Evolutionary conservation across 2,797 vertebrate species (phyloP), one percentile per base, ranked within the genome.

Genomic region (Platyrinchus mystaceus): DNA sequence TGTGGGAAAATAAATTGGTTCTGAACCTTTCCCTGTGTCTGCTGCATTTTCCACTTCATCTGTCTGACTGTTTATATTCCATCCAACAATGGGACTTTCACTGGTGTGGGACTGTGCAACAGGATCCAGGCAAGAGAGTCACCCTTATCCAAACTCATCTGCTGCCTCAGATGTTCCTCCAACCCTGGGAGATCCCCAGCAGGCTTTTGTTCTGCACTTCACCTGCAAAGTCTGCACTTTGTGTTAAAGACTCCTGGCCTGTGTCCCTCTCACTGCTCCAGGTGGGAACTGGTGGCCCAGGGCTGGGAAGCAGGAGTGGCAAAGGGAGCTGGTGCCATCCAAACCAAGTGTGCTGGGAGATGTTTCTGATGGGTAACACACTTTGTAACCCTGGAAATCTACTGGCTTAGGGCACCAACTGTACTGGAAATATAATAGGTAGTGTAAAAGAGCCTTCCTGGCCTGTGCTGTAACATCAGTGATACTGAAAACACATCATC

Each of bases 1-100:
- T 30, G 30, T 26, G 43, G 50, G 66, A 63, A 89, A 96, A 95
- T 34, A 76, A 92, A 82, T 37, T 67, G 39, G 59, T 82, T 84
- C 46, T 69, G 85, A 67, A 39, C 46, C 55, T 66, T 88, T 34
- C 87, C 39, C 76, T 66, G 74, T 79, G 47, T 37, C 71, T 77
- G 56, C 75, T 53, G 15, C 47, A n/a, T 94, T 97, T 90, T 76
- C 59, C 2, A 1, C 84, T 88, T 90, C 71, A 76, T 22, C 59
- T 82, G 8, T 49, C 80, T 81, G 66, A 76, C 60, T 76, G 44
- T 14, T 68, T 34, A 1, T 58, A 39, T 75, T 56, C 78, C 70
- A 56, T 19, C 56, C 7, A 56, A 36, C 27, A 52, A 26, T 0
- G 16, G n/a, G 74, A 46, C 0, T 0, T 23, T 52, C 66, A 14